A percentile compares a stretch with the other conserved stretches of the same genome.
Conservation (phyloP, 2,113 vertebrate species). For the Rhea americana region DNA sequence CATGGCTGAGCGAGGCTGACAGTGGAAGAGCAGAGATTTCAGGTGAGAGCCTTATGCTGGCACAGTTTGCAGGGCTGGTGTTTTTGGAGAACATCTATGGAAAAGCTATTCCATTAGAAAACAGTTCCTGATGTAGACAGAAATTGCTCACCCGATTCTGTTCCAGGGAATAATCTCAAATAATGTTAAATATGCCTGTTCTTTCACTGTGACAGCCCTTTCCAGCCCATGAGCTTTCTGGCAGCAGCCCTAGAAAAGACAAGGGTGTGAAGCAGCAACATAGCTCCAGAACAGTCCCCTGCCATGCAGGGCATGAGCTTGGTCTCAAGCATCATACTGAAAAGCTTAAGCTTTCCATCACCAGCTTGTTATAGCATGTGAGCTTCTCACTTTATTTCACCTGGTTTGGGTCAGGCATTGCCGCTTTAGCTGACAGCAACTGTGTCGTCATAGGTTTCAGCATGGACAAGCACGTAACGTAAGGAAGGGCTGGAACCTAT, state of each 20-base stretch:
- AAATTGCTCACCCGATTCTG: constrained; percentile 8
- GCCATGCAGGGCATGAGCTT: neutral
- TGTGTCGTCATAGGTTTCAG: neutral
- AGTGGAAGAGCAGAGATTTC: neutral
- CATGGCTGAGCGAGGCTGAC: neutral
- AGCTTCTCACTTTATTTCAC: neutral
- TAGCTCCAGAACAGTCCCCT: neutral
- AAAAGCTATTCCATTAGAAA: neutral
- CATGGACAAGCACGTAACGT: neutral
- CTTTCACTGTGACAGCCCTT: neutral
- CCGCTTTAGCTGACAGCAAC: neutral
- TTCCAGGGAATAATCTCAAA: neutral
- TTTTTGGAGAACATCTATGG: neutral
- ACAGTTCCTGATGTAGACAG: neutral
- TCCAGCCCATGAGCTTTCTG: neutral
- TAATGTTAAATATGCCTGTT: neutral
- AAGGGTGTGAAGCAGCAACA: neutral
- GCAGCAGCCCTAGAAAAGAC: neutral
- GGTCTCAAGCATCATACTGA: neutral
- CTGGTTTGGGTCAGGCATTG: neutral
- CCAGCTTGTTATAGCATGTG: neutral
- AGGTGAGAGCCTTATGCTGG: neutral
- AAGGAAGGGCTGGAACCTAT: neutral
- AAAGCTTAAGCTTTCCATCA: neutral
- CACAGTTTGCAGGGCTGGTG: neutral